Evolutionary conservation across 2,888 invertebrate genomes (phyloP), one percentile per base, ranked within the genome.

Genomic region (Hirudinaria manillensis): DNA sequence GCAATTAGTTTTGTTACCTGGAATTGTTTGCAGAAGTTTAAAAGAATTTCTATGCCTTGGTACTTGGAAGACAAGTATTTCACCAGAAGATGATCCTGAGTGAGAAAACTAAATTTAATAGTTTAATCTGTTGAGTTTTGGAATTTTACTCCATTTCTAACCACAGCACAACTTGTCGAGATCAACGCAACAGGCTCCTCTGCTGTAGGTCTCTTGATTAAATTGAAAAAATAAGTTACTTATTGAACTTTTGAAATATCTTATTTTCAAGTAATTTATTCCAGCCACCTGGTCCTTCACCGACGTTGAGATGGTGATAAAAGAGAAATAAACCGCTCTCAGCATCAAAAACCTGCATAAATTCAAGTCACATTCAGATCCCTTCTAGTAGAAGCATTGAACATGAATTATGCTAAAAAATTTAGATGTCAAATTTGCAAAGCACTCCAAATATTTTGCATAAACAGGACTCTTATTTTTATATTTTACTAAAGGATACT

Each of bases 291-390:
- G 45, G 45, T 45, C 45, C 45, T 45, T 45, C 45, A 45, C 45
- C 45, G 16, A 45, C 36, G 10, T 24, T n/a, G 34, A 68, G 36
- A 68, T 32, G 68, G 34, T 68, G 36, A 34, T 36, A 34, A 32
- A 68, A 68, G n/a, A 68, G 36, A 68, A 34, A 68, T n/a, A 36
- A 24, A 29, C 34, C 68, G 34, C 34, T 68, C 36, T 68, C 68
- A 34, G 68, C 68, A 68, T 68, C 68, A 68, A 34, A 68, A 34
- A 68, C 32, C 68, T 68, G 24, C 45, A 45, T 45, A 45, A 45
- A 45, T 45, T 45, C n/a, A 45, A 45, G 16, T 45, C 13, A 45
- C 16, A n/a, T n/a, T n/a, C n/a, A n/a, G n/a, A n/a, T n/a, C n/a
- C n/a, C n/a, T n/a, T n/a, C n/a, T n/a, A n/a, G n/a, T n/a, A n/a